Percentiles rank a stretch among this genome's conserved stretches.
Conservation (phyloP, 2,797 vertebrate species). For the Discoglossus pictus region DNA sequence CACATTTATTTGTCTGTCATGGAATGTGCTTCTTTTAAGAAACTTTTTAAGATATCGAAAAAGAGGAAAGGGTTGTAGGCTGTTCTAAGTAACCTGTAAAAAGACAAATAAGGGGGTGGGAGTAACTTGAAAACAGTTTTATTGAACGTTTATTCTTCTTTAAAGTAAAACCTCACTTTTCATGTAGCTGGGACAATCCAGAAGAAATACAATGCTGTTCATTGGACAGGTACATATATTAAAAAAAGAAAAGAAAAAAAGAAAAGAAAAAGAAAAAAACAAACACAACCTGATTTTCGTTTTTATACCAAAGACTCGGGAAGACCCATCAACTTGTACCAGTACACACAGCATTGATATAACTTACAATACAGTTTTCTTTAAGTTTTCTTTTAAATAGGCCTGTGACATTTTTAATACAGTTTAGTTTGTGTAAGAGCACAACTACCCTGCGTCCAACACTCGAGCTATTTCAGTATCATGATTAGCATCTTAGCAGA, state of each 20-base stretch:
- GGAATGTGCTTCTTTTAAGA: too few species aligned
- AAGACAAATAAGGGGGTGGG: too few species aligned
- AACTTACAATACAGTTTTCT: conserved; percentile 63
- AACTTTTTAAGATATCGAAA: too few species aligned
- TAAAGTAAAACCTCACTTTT: conserved; percentile 73
- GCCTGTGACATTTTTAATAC: conserved; percentile 57
- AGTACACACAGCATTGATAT: conserved; percentile 59
- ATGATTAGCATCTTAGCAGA: conserved; percentile 64
- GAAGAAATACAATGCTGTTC: conserved; percentile 65
- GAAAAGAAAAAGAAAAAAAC: conserved; percentile 53
- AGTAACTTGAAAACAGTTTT: conserved; percentile 41
- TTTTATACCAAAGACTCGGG: conserved; percentile 66
- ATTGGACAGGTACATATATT: conserved; percentile 63
- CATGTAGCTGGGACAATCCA: conserved; percentile 59
- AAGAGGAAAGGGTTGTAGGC: too few species aligned
- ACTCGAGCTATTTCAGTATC: conserved; percentile 57
- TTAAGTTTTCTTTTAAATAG: conserved; percentile 63
- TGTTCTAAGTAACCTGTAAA: too few species aligned
- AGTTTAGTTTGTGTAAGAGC: conserved; percentile 61
- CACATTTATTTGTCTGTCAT: too few species aligned
- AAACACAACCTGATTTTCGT: conserved; percentile 63
- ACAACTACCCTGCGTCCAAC: conserved; percentile 56
- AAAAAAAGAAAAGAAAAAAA: conserved; percentile 58
- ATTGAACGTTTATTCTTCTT: conserved; percentile 68
- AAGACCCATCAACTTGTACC: conserved; percentile 53